phyloP scores from a whole-genome alignment of 2,797 vertebrate species.

The Hydrophis major region DNA sequence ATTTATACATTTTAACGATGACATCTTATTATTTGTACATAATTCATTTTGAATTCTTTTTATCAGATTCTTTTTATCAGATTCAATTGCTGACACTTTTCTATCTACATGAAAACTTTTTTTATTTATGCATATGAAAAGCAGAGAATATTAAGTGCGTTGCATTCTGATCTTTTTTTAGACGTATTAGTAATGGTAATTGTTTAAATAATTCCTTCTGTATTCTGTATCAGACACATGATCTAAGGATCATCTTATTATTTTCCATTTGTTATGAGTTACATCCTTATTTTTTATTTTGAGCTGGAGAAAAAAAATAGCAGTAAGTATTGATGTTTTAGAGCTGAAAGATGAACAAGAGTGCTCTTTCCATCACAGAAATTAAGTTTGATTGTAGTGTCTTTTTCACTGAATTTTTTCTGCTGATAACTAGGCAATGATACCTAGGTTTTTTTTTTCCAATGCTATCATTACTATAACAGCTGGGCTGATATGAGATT shows the following conservation, averaged over 20 bases:
- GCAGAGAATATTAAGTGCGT: neutral
- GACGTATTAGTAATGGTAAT: neutral
- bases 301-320: neutral
- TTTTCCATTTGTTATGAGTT: neutral
- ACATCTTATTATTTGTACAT: neutral
- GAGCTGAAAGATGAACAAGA: neutral
- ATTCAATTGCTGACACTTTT: neutral
- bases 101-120: neutral
- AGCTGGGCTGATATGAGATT: neutral
- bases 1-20: neutral
- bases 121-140: neutral
- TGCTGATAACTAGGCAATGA: neutral
- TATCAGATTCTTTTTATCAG: neutral
- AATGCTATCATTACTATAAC: neutral
- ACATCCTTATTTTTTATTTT: neutral
- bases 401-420: neutral
- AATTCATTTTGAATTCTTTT: neutral
- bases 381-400: neutral
- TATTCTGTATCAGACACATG: slow-evolving; percentile 8
- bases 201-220: slow-evolving; percentile 23
- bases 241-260: slow-evolving; percentile 22
- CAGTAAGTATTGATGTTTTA: neutral
- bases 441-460: neutral
- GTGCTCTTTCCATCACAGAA: neutral
- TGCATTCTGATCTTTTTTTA: neutral